Percentiles rank a stretch among this genome's conserved stretches.
These are phyloP conservation scores for Microdon myrmicae DNA, from an alignment of 2,888 invertebrate species.

Conservation along the genomic window DNA sequence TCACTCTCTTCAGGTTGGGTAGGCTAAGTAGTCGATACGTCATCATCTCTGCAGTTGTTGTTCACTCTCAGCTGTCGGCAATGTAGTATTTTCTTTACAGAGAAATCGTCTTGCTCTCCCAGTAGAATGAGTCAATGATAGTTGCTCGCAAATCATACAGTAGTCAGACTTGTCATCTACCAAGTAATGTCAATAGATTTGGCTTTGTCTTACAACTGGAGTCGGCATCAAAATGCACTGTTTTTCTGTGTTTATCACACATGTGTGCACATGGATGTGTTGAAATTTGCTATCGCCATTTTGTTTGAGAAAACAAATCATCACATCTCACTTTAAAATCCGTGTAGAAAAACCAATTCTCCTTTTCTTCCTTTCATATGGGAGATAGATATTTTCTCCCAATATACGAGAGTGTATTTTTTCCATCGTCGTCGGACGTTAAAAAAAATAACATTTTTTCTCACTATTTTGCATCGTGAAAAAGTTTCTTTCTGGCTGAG, in stretches of 20 bases:
- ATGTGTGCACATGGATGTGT: no score
- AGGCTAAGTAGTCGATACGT: slow-evolving; percentile 16
- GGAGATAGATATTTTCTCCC: slow-evolving; percentile 38
- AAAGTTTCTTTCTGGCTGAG: slow-evolving; percentile 38
- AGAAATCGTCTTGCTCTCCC: slow-evolving; percentile 8
- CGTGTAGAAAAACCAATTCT: slow-evolving; percentile 16
- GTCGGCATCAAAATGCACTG: no score
- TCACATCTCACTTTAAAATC: slow-evolving; percentile 29
- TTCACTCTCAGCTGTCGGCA: neutral
- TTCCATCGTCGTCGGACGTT: slow-evolving; percentile 35
- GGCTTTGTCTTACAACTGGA: no score
- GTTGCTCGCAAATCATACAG: no score
- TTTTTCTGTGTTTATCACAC: no score
- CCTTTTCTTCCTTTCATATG: slow-evolving; percentile 35
- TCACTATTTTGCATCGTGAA: slow-evolving; percentile 51
- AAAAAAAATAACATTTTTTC: slow-evolving; percentile 43
- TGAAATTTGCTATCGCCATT: slow-evolving; percentile 40
- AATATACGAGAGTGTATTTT: slow-evolving; percentile 20
- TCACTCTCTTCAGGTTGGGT: slow-evolving; percentile 11
- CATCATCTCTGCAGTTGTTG: slow-evolving; percentile 13
- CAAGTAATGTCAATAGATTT: no score
- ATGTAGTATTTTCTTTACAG: slow-evolving; percentile 6
- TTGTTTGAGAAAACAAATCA: slow-evolving; percentile 36
- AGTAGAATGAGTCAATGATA: no score
- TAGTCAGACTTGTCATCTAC: no score